Conservation (phyloP, 2,888 invertebrate genomes). For the Andricus quercusramuli region DNA sequence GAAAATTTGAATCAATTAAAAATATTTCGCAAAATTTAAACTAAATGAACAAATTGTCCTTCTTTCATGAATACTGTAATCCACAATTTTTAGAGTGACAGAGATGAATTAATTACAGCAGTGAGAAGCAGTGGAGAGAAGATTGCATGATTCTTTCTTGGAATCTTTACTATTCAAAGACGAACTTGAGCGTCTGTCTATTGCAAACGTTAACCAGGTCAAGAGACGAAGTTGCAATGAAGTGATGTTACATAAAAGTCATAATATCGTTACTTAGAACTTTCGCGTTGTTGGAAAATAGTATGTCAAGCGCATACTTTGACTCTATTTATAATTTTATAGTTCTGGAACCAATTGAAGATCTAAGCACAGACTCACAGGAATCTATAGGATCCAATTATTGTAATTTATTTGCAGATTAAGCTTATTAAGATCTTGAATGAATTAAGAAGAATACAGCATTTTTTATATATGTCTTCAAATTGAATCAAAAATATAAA, state of each 20-base stretch:
- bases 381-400: no score
- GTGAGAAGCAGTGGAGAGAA: neutral
- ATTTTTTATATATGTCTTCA: no score
- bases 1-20: no score
- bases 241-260: slow-evolving; percentile 33
- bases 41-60: neutral
- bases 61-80: neutral
- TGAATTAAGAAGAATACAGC: no score
- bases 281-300: slow-evolving; percentile 39
- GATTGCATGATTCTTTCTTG: slow-evolving; percentile 28
- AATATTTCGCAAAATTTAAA: no score
- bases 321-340: slow-evolving; percentile 21
- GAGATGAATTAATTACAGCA: slow-evolving; percentile 26
- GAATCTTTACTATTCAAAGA: slow-evolving; percentile 33
- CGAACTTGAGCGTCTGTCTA: slow-evolving; percentile 35
- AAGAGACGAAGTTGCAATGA: slow-evolving; percentile 37
- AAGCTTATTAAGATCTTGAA: no score
- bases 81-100: neutral
- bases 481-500: no score
- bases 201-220: slow-evolving; percentile 34
- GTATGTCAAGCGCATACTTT: slow-evolving; percentile 33
- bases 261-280: slow-evolving; percentile 39
- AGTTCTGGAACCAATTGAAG: neutral
- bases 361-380: neutral
- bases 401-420: no score